Percentiles rank a stretch among this genome's conserved stretches.
Evolutionary conservation across 2,888 invertebrate species (phyloP).

Genomic region (Agrilus biguttatus): DNA sequence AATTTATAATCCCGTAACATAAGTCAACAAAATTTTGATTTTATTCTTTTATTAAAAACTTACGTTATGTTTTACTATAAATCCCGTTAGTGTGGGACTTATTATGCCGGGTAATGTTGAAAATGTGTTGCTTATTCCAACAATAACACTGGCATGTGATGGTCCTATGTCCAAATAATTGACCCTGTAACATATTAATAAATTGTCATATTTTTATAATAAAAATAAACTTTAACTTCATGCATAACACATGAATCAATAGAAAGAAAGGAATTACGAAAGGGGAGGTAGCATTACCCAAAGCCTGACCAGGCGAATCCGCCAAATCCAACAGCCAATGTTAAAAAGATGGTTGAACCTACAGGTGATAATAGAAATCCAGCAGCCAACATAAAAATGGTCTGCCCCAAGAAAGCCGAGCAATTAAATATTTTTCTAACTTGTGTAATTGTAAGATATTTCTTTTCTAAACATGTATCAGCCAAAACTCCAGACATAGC

Average conservation of each 20-base stretch:
- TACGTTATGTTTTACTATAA: slow-evolving; percentile 57
- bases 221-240: slow-evolving; percentile 1
- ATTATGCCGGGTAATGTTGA: slow-evolving; percentile 85
- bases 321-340: slow-evolving; percentile 77
- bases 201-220: neutral
- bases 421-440: slow-evolving; percentile 14
- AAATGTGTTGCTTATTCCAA: slow-evolving; percentile 84
- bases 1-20: too few species aligned
- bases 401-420: slow-evolving; percentile 60
- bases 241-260: too few species aligned
- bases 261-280: too few species aligned
- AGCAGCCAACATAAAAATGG: slow-evolving; percentile 72
- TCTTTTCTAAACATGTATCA: slow-evolving; percentile 50
- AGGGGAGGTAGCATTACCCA: slow-evolving; percentile 36
- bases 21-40: neutral
- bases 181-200: slow-evolving; percentile 36
- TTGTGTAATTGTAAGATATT: neutral
- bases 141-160: slow-evolving; percentile 77
- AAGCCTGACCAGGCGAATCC: slow-evolving; percentile 90
- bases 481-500: slow-evolving; percentile 71
- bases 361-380: slow-evolving; percentile 55
- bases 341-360: slow-evolving; percentile 60
- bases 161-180: slow-evolving; percentile 85
- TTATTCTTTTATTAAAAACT: slow-evolving; percentile 1
- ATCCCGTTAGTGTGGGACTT: slow-evolving; percentile 72